Evolutionary conservation across 2,888 invertebrate genomes (phyloP).

Genomic region (Polietes domitor): DNA sequence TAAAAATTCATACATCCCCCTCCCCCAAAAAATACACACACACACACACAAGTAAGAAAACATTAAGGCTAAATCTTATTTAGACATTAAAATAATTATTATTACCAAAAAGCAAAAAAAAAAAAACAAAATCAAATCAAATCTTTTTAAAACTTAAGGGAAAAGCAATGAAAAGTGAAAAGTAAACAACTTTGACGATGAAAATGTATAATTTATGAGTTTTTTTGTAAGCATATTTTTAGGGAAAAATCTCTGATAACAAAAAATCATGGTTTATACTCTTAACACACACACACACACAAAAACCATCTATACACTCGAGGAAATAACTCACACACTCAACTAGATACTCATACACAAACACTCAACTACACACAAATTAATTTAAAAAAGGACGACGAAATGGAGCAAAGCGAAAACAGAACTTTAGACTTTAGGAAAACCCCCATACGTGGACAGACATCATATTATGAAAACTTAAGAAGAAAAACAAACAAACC

Average conservation of each 20-base stretch:
- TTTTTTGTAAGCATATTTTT: slow-evolving; percentile 63
- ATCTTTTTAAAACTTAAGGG: slow-evolving; percentile 46
- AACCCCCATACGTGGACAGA: slow-evolving; percentile 38
- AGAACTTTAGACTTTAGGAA: slow-evolving; percentile 57
- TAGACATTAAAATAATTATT: slow-evolving; percentile 67
- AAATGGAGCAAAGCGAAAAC: slow-evolving; percentile 48
- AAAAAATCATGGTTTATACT: slow-evolving; percentile 63
- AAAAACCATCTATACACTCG: slow-evolving; percentile 53
- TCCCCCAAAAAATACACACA: neutral
- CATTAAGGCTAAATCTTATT: slow-evolving; percentile 66
- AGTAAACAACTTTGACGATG: slow-evolving; percentile 59
- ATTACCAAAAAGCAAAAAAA: neutral
- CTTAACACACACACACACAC: slow-evolving; percentile 60
- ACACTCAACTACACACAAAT: slow-evolving; percentile 9
- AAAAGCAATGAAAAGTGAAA: slow-evolving; percentile 49
- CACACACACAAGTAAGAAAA: slow-evolving; percentile 39
- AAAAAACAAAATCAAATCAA: neutral
- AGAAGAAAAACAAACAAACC: slow-evolving; percentile 39
- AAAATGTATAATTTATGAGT: slow-evolving; percentile 42
- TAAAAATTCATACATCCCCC: neutral
- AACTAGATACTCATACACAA: slow-evolving; percentile 66
- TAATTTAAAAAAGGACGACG: slow-evolving; percentile 26
- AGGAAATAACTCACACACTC: slow-evolving; percentile 45
- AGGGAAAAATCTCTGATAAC: slow-evolving; percentile 17
- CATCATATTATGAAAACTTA: slow-evolving; percentile 48